Evolutionary conservation across 2,113 vertebrate genomes (phyloP).

Genomic region (Laticauda colubrina): DNA sequence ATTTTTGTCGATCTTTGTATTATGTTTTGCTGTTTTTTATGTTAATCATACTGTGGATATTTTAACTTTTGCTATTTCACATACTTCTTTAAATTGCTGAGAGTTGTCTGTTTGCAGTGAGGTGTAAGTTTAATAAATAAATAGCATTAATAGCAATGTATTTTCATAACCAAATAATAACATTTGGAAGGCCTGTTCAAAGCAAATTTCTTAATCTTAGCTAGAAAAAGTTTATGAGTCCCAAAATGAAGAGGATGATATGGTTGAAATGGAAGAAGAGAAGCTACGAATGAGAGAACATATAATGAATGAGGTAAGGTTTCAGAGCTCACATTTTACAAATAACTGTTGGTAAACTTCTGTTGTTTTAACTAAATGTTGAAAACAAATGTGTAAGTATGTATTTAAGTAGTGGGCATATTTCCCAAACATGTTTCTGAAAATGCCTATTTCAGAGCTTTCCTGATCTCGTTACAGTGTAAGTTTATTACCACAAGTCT

Average conservation of each 20-base stretch:
- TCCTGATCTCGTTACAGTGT: background rate
- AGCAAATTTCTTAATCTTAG: conserved; percentile 65
- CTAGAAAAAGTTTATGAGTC: conserved; percentile 96
- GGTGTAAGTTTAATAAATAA: background rate
- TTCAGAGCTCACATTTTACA: background rate
- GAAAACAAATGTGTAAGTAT: background rate
- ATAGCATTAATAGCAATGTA: background rate
- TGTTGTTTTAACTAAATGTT: background rate
- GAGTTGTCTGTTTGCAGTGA: background rate
- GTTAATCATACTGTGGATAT: background rate
- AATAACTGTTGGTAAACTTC: background rate
- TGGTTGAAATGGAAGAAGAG: conserved; percentile 99
- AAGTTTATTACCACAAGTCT: background rate
- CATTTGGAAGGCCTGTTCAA: background rate
- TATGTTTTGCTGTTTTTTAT: background rate
- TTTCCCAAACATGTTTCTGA: background rate
- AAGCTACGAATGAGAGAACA: conserved; percentile 95
- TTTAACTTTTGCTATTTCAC: background rate
- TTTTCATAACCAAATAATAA: background rate
- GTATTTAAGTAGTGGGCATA: background rate
- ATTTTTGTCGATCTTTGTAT: background rate
- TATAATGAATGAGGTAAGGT: conserved; percentile 92
- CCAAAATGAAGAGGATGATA: conserved; percentile 95
- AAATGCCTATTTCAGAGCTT: background rate
- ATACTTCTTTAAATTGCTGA: background rate